Conservation (phyloP, 2,888 invertebrate species). For the Drosophila neotestacea region DNA sequence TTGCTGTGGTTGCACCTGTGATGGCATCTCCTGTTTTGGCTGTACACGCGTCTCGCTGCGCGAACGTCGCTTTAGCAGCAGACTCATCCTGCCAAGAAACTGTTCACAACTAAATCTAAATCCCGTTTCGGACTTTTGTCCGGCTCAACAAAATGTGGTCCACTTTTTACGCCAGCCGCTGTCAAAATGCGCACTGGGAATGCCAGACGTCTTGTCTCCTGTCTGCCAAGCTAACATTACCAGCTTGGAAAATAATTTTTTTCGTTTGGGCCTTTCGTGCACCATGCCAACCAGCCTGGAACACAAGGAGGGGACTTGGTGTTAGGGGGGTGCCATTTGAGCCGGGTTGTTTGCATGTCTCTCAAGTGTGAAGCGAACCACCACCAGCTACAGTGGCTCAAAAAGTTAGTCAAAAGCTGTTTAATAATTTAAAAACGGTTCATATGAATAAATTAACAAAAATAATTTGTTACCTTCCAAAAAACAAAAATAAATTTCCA, state of each 20-base stretch:
- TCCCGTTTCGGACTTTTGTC: slow-evolving; percentile 1
- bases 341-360: slow-evolving; percentile 63
- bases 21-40: slow-evolving; percentile 22
- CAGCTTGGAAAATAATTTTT: slow-evolving; percentile 60
- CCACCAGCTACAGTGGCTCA: slow-evolving; percentile 43
- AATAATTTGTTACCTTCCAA: too few relatives aligned
- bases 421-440: not conserved
- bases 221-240: slow-evolving; percentile 24
- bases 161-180: slow-evolving; percentile 28
- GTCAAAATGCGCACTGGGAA: slow-evolving; percentile 46
- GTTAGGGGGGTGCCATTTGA: not conserved
- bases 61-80: slow-evolving; percentile 75
- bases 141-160: not conserved
- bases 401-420: not conserved
- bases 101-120: not conserved
- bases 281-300: slow-evolving; percentile 81
- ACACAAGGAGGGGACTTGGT: not conserved
- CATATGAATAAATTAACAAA: too few relatives aligned
- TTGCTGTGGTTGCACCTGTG: slow-evolving; percentile 17
- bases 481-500: too few relatives aligned
- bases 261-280: slow-evolving; percentile 82
- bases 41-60: slow-evolving; percentile 72
- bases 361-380: slow-evolving; percentile 45
- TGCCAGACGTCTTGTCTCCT: slow-evolving; percentile 36
- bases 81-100: slow-evolving; percentile 59